Conservation (phyloP, 2,113 vertebrate species). For the Vulpes lagopus region DNA sequence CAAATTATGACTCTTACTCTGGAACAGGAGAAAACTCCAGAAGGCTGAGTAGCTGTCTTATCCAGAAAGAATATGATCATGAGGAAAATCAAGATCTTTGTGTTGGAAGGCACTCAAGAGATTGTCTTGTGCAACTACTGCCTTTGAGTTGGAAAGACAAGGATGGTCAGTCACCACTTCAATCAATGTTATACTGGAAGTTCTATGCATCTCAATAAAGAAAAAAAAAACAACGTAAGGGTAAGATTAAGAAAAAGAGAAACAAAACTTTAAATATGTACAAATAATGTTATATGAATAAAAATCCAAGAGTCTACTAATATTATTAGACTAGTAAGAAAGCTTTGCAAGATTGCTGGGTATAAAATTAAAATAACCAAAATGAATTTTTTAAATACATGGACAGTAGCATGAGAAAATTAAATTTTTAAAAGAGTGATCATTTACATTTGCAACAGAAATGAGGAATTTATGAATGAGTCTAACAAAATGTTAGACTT, state of each 20-base stretch:
- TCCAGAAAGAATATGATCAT: neutral
- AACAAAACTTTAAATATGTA: neutral
- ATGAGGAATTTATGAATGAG: neutral
- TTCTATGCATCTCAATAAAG: neutral
- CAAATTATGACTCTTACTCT: constrained; percentile 11
- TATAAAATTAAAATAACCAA: neutral
- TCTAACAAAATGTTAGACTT: neutral
- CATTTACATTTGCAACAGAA: constrained; percentile 17
- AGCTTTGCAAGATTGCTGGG: neutral
- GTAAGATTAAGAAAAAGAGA: neutral
- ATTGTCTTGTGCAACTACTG: neutral
- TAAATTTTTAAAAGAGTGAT: neutral
- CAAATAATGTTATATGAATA: neutral
- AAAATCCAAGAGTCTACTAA: neutral
- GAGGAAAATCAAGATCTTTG: constrained; percentile 25
- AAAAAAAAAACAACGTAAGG: neutral
- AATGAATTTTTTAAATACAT: neutral
- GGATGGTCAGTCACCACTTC: neutral
- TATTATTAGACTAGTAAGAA: constrained; percentile 23
- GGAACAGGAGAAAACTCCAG: neutral
- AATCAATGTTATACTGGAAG: neutral
- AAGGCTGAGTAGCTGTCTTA: neutral
- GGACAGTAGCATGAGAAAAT: constrained; percentile 27
- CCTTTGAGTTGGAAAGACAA: neutral
- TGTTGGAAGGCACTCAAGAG: neutral